phyloP scores from a whole-genome alignment of 37 sponge, comb jelly and placozoan species.

The Geodia barretti region DNA sequence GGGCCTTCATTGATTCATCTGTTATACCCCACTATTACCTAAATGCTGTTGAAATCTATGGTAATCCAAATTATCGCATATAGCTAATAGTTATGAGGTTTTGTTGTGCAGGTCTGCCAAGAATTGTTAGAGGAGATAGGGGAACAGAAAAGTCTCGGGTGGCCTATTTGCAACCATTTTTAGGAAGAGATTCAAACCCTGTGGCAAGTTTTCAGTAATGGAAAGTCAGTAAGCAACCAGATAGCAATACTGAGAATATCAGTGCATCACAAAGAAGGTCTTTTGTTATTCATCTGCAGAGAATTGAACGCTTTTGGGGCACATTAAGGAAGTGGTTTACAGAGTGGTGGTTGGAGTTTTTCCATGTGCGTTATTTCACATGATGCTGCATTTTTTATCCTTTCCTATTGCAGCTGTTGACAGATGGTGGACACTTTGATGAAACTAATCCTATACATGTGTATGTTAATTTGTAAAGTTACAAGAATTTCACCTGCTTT shows the following conservation, averaged over 20 bases:
- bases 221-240: background rate
- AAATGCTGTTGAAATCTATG: background rate
- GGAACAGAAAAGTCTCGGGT: background rate
- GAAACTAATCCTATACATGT: background rate
- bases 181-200: background rate
- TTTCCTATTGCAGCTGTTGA: background rate
- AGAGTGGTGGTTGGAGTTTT: conserved; percentile 2
- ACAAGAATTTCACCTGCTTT: background rate
- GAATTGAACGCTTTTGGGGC: background rate
- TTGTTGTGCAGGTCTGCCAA: background rate
- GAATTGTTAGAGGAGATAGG: background rate
- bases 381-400: background rate
- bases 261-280: too few species aligned
- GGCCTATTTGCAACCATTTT: background rate
- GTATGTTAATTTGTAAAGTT: background rate
- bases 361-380: background rate
- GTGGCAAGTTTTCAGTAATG: conserved; percentile 1
- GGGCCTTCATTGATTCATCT: background rate
- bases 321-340: background rate
- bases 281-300: too few species aligned
- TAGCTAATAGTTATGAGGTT: background rate
- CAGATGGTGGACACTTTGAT: background rate
- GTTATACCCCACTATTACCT: background rate
- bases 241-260: background rate
- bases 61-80: background rate